Evolutionary conservation across 2,797 vertebrate genomes (phyloP), one percentile per base, ranked within the genome.

Genomic region (Lithobates sylvaticus): DNA sequence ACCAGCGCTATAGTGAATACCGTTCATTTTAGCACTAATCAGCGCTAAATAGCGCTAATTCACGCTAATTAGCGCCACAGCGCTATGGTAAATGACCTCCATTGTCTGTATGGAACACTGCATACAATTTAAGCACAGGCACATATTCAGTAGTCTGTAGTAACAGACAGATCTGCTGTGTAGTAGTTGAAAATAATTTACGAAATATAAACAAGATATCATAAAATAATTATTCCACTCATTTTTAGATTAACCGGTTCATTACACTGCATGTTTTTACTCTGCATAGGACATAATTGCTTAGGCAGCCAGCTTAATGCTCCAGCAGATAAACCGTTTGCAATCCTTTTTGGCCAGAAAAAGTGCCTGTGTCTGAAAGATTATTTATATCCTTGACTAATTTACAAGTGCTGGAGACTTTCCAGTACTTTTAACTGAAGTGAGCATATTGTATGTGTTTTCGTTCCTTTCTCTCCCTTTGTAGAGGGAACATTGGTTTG

Each of bases 241-340:
- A 84, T 72, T 77, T 84, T 76, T 78, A 65, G 65, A 69, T 75
- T 67, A 69, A 75, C 75, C 32, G 64, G 71, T 42, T 65, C 65
- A 80, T 81, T 70, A 76, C 44, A 15, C 47, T 13, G 8, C 23
- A 9, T 65, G 9, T 65, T 65, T 65, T 65, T 65, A 85, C 79
- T 81, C 67, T 85, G 54, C 73, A 88, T 78, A 83, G 87, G 69
- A 90, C 88, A 81, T 78, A 88, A 87, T 79, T 54, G 86, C 78
- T 89, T 89, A 90, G 89, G 90, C 78, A 90, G 91, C 88, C 84
- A 89, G 81, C 79, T 85, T 85, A 67, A 89, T 88, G 61, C 88
- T 68, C 34, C 86, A 70, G 47, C 21, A 87, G 88, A 88, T 90
- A 91, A 91, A 92, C 86, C 64, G 44, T 81, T 89, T 86, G 0